These are phyloP conservation scores for Thermophis baileyi DNA, from an alignment of 2,113 vertebrate genomes.

Conservation along the genomic window DNA sequence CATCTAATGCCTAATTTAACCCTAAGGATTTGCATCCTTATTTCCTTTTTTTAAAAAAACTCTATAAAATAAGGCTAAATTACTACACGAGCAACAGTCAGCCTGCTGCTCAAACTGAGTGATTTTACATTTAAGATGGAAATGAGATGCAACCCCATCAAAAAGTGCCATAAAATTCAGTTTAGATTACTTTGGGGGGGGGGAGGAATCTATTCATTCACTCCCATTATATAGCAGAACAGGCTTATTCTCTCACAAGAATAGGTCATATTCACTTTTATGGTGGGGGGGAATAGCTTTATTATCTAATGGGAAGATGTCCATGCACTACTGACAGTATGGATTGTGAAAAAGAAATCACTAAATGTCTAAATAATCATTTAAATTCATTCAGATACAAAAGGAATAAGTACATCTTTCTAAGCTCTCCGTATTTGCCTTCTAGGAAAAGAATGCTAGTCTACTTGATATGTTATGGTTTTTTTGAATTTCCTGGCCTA, in stretches of 20 bases:
- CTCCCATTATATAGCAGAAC: not conserved
- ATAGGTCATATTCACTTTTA: not conserved
- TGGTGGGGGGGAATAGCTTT: not conserved
- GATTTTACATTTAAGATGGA: not conserved
- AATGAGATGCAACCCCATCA: not conserved
- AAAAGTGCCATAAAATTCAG: not conserved
- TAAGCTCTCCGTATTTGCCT: not conserved
- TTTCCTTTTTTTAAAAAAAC: conserved; percentile 19
- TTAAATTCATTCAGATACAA: not conserved
- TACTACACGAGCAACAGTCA: not conserved
- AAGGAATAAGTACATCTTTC: not conserved
- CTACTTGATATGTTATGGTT: not conserved
- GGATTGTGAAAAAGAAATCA: not conserved
- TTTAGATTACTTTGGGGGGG: not conserved
- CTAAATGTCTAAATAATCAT: not conserved
- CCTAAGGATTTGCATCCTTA: conserved; percentile 25
- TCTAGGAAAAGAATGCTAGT: not conserved
- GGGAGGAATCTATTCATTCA: not conserved
- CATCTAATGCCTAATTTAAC: conserved; percentile 45
- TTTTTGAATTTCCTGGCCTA: not conserved
- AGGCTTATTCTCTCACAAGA: not conserved
- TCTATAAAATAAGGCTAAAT: conserved; percentile 26
- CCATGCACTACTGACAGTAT: too few species aligned
- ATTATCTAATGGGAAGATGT: not conserved
- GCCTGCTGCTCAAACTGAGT: not conserved